Evolutionary conservation across 2,797 vertebrate genomes (phyloP).

Genomic region (Epinephelus malabaricus): DNA sequence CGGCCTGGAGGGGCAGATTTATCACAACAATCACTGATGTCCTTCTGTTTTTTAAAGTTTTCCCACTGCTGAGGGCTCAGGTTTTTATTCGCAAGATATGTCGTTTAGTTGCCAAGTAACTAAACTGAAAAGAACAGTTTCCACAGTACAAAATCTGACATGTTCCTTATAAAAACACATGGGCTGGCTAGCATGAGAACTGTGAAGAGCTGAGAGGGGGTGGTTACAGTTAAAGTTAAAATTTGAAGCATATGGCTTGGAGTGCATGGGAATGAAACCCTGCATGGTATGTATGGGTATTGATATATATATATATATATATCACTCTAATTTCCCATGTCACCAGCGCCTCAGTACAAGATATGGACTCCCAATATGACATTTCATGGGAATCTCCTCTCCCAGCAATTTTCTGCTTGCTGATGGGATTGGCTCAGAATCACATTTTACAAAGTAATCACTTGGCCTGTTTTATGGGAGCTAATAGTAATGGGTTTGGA

Average conservation of each 20-base stretch:
- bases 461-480: conserved; percentile 18
- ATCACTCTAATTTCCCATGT: conserved; percentile 1
- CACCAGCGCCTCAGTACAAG: neutral
- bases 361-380: neutral
- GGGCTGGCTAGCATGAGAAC: neutral
- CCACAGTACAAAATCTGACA: conserved; percentile 7
- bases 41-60: conserved; percentile 30
- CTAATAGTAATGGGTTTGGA: conserved; percentile 44
- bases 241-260: neutral
- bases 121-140: conserved; percentile 38
- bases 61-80: neutral
- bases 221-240: neutral
- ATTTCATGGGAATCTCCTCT: conserved; percentile 21
- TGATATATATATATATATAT: neutral
- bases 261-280: conserved; percentile 29
- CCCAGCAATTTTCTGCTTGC: conserved; percentile 6
- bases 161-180: conserved; percentile 26
- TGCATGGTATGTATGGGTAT: neutral
- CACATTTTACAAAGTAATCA: conserved; percentile 15
- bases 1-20: neutral
- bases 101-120: conserved; percentile 69
- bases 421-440: conserved; percentile 10
- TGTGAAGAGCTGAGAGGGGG: neutral
- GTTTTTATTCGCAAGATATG: conserved; percentile 21
- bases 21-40: conserved; percentile 16